Percentiles rank a stretch among this genome's conserved stretches.
Conservation (phyloP, 1,140 invertebrate species). For the Pentalonia nigronervosa region DNA sequence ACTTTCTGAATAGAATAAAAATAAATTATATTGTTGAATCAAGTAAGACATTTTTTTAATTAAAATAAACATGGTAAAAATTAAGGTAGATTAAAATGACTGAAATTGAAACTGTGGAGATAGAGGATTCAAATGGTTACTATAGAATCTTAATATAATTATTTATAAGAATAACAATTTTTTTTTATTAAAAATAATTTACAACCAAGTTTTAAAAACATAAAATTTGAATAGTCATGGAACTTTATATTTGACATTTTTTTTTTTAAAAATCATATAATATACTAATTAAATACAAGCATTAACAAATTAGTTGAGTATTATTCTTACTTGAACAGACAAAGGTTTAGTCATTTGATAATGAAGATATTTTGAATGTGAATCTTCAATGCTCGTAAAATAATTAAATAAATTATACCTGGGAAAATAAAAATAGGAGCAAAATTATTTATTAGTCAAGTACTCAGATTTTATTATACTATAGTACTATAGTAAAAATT, state of each 20-base stretch:
- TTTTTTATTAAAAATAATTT: not conserved
- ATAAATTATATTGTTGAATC: too few species aligned
- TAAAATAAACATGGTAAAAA: too few species aligned
- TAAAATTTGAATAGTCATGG: not conserved
- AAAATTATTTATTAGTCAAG: not conserved
- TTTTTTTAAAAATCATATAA: not conserved
- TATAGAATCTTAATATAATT: not conserved
- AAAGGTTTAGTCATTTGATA: conserved; percentile 50
- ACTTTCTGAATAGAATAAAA: too few species aligned
- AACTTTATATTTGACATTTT: not conserved
- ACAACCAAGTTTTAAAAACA: not conserved
- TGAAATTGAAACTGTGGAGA: not conserved
- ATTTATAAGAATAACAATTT: not conserved
- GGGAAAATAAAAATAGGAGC: not conserved
- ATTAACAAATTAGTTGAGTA: not conserved
- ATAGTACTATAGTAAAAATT: not conserved
- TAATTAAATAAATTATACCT: conserved; percentile 48
- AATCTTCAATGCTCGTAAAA: conserved; percentile 42
- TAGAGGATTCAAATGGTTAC: not conserved
- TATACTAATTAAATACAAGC: not conserved
- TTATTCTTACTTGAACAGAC: conserved; percentile 32
- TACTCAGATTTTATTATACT: not conserved
- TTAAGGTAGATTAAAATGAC: not conserved
- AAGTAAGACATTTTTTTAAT: too few species aligned
- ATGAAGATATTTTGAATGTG: conserved; percentile 39